A percentile compares a stretch with the other conserved stretches of the same genome.
Conservation (phyloP, 2,797 vertebrate genomes). For the Amazona ochrocephala region DNA sequence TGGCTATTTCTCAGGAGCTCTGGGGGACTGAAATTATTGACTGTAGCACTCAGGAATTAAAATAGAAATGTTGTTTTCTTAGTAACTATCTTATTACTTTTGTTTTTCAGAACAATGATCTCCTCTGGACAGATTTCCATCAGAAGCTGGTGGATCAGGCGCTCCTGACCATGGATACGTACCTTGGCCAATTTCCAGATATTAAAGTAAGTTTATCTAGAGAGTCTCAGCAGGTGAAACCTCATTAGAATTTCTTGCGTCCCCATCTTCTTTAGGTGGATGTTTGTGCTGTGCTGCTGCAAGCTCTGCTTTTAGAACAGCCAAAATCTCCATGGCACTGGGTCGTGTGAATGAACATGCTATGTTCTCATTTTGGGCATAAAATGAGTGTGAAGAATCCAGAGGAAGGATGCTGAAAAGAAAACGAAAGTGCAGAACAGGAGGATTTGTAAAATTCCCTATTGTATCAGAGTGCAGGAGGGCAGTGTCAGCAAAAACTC, state of each 20-base stretch:
- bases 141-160: constrained; percentile 99
- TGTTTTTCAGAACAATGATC: constrained; percentile 89
- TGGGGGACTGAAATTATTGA: background rate
- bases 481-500: background rate
- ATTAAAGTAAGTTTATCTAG: constrained; percentile 86
- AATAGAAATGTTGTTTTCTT: background rate
- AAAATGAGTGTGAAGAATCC: background rate
- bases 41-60: background rate
- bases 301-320: background rate
- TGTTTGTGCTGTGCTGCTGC: background rate
- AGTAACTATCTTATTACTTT: background rate
- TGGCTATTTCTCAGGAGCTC: background rate
- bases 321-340: background rate
- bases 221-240: background rate
- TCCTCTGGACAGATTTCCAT: constrained; percentile 96
- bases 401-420: background rate
- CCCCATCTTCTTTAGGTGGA: background rate
- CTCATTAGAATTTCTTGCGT: background rate
- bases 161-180: constrained; percentile 97
- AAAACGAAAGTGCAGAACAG: background rate
- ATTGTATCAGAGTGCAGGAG: background rate
- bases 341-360: background rate
- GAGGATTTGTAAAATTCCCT: background rate
- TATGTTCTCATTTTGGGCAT: background rate
- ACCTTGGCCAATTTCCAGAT: constrained; percentile 98